Evolutionary conservation across 2,888 invertebrate species (phyloP).

Genomic region (Nephrotoma appendiculata): DNA sequence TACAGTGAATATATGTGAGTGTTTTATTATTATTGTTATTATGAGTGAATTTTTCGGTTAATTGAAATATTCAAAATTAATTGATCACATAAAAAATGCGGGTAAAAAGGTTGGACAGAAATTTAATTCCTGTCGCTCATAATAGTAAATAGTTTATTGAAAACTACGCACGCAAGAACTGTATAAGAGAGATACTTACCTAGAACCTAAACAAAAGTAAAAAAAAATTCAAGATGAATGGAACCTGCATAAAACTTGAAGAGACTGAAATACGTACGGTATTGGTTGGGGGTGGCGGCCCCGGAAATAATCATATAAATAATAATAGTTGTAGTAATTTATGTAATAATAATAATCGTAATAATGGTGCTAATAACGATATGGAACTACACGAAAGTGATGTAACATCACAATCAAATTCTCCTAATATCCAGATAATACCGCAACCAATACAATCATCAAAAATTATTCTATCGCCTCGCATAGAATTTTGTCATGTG

Average conservation of each 20-base stretch:
- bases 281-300: not conserved
- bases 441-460: not conserved
- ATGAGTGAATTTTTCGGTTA: not conserved
- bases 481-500: not conserved
- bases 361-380: not conserved
- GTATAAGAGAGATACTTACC: too few relatives aligned
- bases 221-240: not conserved
- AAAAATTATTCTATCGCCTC: not conserved
- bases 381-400: not conserved
- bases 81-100: not conserved
- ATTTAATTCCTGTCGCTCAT: not conserved
- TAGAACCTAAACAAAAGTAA: not conserved
- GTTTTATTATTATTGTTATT: not conserved
- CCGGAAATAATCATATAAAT: not conserved
- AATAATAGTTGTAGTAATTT: not conserved
- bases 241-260: not conserved
- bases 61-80: not conserved
- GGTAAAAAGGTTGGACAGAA: conserved; percentile 2
- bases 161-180: not conserved
- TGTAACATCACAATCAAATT: not conserved
- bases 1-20: not conserved
- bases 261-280: not conserved
- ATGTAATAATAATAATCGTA: not conserved
- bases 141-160: not conserved
- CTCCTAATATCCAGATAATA: not conserved